A percentile compares a stretch with the other conserved stretches of the same genome.
Evolutionary conservation across 2,888 invertebrate species (phyloP).

Genomic region (Suillia variegata): DNA sequence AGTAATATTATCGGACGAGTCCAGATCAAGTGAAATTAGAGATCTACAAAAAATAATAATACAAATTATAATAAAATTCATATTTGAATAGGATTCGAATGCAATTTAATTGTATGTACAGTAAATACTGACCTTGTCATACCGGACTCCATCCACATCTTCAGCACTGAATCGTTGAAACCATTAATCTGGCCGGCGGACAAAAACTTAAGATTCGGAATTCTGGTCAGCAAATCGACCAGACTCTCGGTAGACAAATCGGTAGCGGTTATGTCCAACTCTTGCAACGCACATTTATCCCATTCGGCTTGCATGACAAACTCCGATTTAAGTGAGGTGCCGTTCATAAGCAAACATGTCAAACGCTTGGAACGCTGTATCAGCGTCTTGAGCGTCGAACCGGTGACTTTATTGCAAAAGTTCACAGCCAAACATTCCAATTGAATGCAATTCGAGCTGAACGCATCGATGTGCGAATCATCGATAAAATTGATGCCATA

Average conservation of each 20-base stretch:
- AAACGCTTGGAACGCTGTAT: constrained; percentile 92
- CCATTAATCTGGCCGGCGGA: constrained; percentile 97
- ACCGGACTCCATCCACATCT: constrained; percentile 89
- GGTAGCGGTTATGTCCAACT: constrained; percentile 96
- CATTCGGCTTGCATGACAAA: constrained; percentile 96
- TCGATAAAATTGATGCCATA: constrained; percentile 99
- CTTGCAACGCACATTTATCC: constrained; percentile 94
- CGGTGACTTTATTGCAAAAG: constrained; percentile 96
- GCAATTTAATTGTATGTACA: background rate
- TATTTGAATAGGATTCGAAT: background rate
- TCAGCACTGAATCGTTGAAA: constrained; percentile 92
- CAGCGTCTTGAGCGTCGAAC: constrained; percentile 91
- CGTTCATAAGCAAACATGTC: constrained; percentile 92
- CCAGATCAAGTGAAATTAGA: constrained; percentile 88
- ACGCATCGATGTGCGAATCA: constrained; percentile 98
- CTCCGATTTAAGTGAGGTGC: constrained; percentile 93
- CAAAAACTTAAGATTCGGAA: constrained; percentile 84
- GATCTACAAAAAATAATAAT: constrained; percentile 61
- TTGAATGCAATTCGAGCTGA: constrained; percentile 95
- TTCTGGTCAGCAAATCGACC: constrained; percentile 86
- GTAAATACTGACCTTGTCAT: constrained; percentile 66
- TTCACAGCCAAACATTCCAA: constrained; percentile 96
- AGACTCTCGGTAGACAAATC: constrained; percentile 94
- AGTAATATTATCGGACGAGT: constrained; percentile 92
- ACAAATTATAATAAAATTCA: too few species aligned